Evolutionary conservation across 2,797 vertebrate species (phyloP).

Genomic region (Lacerta bilineata): DNA sequence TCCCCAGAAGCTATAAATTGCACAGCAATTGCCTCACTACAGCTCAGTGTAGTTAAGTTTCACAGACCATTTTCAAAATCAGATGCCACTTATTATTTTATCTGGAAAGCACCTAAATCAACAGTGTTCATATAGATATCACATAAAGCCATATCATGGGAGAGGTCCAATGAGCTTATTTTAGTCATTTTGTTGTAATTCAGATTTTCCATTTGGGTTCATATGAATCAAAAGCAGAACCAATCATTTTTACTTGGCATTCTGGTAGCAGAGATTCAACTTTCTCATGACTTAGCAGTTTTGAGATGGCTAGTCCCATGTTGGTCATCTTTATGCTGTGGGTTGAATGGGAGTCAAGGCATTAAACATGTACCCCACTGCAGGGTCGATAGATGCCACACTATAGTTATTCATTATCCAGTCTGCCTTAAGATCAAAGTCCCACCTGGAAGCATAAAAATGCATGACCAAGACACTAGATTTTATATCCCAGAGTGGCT

Average conservation of each 20-base stretch:
- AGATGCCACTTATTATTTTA: too few relatives aligned
- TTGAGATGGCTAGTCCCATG: background rate
- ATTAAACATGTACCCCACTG: constrained; percentile 3
- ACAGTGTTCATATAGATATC: too few relatives aligned
- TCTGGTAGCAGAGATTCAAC: background rate
- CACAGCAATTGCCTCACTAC: too few relatives aligned
- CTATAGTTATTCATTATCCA: constrained; percentile 38
- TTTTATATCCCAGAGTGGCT: constrained; percentile 13
- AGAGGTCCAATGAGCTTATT: too few relatives aligned
- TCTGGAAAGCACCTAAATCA: too few relatives aligned
- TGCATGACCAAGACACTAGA: constrained; percentile 52
- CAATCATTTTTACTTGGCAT: background rate
- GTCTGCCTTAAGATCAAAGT: constrained; percentile 37
- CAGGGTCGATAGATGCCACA: background rate
- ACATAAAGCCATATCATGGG: too few relatives aligned
- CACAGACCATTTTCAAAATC: too few relatives aligned
- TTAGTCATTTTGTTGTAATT: background rate
- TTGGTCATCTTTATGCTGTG: background rate
- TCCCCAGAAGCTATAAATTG: too few relatives aligned
- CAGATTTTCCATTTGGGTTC: background rate
- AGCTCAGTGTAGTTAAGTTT: too few relatives aligned
- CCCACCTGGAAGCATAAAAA: background rate
- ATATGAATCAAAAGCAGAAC: background rate
- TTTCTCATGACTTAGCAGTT: too few relatives aligned
- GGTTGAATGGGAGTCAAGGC: constrained; percentile 2